Percentiles rank a stretch among this genome's conserved stretches.
phyloP scores from a whole-genome alignment of 2,888 invertebrate genomes.

The Pogonocherus hispidulus region DNA sequence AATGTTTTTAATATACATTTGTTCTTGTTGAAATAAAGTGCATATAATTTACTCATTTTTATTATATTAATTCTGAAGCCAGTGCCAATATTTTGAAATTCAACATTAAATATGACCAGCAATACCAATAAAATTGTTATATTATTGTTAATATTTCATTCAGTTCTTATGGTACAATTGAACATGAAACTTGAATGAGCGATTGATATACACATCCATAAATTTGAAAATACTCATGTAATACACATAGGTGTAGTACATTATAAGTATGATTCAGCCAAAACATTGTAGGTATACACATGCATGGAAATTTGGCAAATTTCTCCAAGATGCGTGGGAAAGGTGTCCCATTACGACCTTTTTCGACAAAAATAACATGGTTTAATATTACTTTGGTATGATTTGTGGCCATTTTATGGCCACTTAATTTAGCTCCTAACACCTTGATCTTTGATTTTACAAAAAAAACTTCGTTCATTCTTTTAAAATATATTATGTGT shows the following conservation, averaged over 20 bases:
- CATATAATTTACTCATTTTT: background rate
- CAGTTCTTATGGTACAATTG: background rate
- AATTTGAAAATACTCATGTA: background rate
- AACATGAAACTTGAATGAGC: background rate
- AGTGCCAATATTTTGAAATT: constrained; percentile 1
- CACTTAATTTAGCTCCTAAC: too few species aligned
- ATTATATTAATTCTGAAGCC: background rate
- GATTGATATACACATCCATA: background rate
- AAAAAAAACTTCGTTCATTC: too few species aligned
- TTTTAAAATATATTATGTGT: too few species aligned
- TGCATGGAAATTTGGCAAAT: too few species aligned
- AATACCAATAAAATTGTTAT: background rate
- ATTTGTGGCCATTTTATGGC: too few species aligned
- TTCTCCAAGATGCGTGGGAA: too few species aligned
- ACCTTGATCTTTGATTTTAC: too few species aligned
- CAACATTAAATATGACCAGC: background rate
- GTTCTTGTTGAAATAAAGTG: background rate
- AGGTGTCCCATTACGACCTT: too few species aligned
- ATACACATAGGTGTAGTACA: background rate
- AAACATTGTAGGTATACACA: background rate
- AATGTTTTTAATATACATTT: too few species aligned
- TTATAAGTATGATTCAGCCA: background rate
- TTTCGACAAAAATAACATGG: too few species aligned
- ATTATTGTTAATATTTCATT: background rate
- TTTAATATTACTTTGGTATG: too few species aligned